Conservation (phyloP, 2,888 invertebrate species). For the Ophion slaviceki region DNA sequence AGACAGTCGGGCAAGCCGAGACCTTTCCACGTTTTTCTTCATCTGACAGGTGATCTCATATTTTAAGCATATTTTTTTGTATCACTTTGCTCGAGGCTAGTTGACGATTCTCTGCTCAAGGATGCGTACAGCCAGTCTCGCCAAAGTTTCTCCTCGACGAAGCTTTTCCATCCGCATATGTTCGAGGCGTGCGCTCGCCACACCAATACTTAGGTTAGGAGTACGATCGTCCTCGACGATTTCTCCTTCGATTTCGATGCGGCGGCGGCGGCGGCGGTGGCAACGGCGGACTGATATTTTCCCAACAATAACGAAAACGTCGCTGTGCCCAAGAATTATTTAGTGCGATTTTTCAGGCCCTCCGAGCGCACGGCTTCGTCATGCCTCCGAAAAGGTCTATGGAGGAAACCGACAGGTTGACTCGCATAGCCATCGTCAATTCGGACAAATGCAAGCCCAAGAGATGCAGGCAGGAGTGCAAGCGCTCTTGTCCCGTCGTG, state of each 20-base stretch:
- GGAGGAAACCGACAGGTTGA: slow-evolving; percentile 96
- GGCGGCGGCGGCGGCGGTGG: too few relatives aligned
- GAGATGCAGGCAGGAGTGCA: slow-evolving; percentile 99
- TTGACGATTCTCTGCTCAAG: neutral
- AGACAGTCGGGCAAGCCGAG: slow-evolving; percentile 64
- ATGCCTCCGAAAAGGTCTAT: slow-evolving; percentile 90
- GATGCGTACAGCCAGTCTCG: neutral
- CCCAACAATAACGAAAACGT: neutral
- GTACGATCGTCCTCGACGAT: slow-evolving; percentile 15
- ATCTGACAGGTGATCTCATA: slow-evolving; percentile 74
- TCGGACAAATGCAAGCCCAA: slow-evolving; percentile 99
- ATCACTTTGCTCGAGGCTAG: neutral
- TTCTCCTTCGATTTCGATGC: neutral
- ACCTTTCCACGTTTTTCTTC: slow-evolving; percentile 73
- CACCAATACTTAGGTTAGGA: slow-evolving; percentile 66
- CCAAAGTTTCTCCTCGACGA: neutral
- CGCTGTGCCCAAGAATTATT: too few relatives aligned
- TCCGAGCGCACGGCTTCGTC: slow-evolving; percentile 71
- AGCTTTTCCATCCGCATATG: slow-evolving; percentile 64
- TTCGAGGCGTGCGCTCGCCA: slow-evolving; percentile 65
- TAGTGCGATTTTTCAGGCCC: slow-evolving; percentile 40
- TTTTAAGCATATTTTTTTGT: slow-evolving; percentile 16
- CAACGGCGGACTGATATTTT: neutral
- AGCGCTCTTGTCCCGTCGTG: slow-evolving; percentile 99
- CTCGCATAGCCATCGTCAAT: slow-evolving; percentile 98